Base-by-base conservation (phyloP, 2,888 invertebrate genomes). In the Atethmia centrago region DNA sequence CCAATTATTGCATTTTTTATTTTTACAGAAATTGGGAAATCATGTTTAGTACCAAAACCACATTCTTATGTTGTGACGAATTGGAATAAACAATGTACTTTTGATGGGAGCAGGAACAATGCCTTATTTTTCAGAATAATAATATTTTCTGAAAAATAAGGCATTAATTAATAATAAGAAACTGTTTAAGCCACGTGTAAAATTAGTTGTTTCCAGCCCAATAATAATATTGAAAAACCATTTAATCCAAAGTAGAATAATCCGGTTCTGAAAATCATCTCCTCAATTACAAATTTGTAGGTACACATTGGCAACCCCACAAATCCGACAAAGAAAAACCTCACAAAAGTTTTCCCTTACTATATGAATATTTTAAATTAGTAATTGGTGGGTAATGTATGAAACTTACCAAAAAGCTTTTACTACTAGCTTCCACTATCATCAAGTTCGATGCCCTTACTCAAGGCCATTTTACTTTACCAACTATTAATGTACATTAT, bases 381-480 rank as follows among this genome's bases (percentile, higher is more conserved):
- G 31, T 36, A 7, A 36, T 36, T 4, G 36, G 36, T 36, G 7
- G 36, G 36, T 36, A 36, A 36, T 36, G 36, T 36, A 36, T 36
- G 36, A 36, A 36, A 36, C 40, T 40, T 9, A 40, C 36, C 25
- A 40, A 31, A 25, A 47, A 7, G 16, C 19, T 14, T 25, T 31
- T 25, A 16, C 12, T 25, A 74, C 3, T 1, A n/a, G 4, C 9
- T n/a, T 40, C 31, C 51, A 51, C 14, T 56, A 47, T 25, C 1
- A 7, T 12, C 7, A n/a, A 71, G 45, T 59, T 71, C 40, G 3
- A 0, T 49, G 47, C 14, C 49, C 56, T 10, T 36, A 21, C 21
- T 12, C 47, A 61, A 61, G 73, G 72, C 59, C 51, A 0, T 68
- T 77, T 40, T n/a, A 51, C 21, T 67, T 49, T 36, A 36, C 25